Percentiles rank a stretch among this genome's conserved stretches.
phyloP scores from a whole-genome alignment of 2,113 vertebrate species.

The Bombycilla garrulus region DNA sequence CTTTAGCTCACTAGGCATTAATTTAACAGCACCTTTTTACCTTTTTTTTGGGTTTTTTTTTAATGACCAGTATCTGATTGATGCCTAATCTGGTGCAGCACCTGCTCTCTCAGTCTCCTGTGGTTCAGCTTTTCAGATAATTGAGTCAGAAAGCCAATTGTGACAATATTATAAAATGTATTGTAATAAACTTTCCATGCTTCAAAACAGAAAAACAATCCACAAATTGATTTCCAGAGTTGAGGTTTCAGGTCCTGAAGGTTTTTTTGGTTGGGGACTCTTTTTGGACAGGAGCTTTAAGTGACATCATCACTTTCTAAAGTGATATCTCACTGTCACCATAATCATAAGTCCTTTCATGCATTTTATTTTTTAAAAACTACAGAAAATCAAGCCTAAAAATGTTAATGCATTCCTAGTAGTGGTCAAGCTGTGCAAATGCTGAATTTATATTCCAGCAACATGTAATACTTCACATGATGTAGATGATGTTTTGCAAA shows the following conservation, averaged over 20 bases:
- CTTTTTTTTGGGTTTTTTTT: not conserved
- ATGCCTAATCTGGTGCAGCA: not conserved
- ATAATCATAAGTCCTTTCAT: accelerated
- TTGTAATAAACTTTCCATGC: not conserved
- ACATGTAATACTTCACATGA: not conserved
- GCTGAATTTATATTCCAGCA: not conserved
- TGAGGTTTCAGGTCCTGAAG: not conserved
- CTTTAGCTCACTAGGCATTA: not conserved
- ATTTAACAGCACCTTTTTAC: not conserved
- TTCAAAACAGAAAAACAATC: not conserved
- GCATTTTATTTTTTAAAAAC: not conserved
- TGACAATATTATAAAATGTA: not conserved
- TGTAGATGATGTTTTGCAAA: not conserved
- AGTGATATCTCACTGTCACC: not conserved
- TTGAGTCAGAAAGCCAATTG: not conserved
- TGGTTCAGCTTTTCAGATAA: not conserved
- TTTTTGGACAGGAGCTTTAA: not conserved
- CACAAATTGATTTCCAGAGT: not conserved
- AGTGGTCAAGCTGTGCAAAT: not conserved
- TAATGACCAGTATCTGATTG: not conserved
- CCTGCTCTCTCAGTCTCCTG: not conserved
- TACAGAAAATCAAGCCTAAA: not conserved
- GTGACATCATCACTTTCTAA: not conserved
- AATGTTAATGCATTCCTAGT: not conserved
- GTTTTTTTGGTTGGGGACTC: not conserved